These are phyloP conservation scores for Anabacerthia variegaticeps DNA, from an alignment of 2,797 vertebrate genomes.

Conservation along the genomic window DNA sequence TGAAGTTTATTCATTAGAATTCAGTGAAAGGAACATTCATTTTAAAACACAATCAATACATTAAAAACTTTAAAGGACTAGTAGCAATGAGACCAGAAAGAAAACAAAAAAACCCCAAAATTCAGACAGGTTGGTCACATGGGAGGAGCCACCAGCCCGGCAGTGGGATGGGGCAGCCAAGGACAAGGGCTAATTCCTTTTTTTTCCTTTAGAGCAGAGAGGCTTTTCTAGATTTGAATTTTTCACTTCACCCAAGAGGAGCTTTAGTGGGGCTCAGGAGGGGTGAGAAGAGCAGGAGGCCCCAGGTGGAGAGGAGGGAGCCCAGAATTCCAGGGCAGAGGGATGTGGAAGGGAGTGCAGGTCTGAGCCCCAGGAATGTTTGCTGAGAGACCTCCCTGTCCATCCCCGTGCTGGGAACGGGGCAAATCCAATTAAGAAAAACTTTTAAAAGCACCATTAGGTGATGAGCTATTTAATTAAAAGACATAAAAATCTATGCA, in stretches of 20 bases:
- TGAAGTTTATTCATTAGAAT: constrained; percentile 76
- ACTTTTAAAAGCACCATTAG: not conserved
- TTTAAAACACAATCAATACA: constrained; percentile 69
- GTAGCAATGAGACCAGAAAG: not conserved
- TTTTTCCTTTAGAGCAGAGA: not conserved
- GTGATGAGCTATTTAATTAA: not conserved
- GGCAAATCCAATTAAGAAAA: not conserved
- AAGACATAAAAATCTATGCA: not conserved
- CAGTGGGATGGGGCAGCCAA: not conserved
- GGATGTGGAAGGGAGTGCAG: not conserved
- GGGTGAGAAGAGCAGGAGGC: not conserved
- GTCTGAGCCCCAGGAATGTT: not conserved
- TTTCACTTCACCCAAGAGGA: not conserved
- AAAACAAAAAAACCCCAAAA: not conserved
- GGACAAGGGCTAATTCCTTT: not conserved
- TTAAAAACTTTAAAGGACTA: constrained; percentile 45
- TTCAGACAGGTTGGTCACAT: not conserved
- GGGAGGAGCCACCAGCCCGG: not conserved
- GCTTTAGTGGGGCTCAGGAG: not conserved
- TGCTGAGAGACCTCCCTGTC: not conserved
- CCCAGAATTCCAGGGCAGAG: not conserved
- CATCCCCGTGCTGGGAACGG: not conserved
- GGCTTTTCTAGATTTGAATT: not conserved
- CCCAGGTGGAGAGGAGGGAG: not conserved
- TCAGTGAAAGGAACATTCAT: constrained; percentile 72